A percentile compares a stretch with the other conserved stretches of the same genome.
Conservation (phyloP, 2,888 invertebrate species). For the Cenopis cana region DNA sequence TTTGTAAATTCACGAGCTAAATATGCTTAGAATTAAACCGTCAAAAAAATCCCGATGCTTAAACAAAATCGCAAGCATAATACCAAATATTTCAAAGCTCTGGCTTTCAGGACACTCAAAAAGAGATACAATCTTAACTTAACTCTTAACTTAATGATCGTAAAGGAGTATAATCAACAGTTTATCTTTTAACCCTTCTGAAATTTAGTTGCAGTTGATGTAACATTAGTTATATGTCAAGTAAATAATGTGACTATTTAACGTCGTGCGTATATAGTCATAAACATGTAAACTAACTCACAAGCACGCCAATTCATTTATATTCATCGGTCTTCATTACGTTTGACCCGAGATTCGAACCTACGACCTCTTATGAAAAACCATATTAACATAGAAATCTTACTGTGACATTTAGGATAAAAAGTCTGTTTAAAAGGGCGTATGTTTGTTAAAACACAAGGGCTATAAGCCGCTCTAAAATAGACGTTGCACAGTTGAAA, state of each 20-base stretch:
- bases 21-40: too few species aligned
- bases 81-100: too few species aligned
- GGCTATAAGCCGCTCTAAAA: background rate
- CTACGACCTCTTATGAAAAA: constrained; percentile 35
- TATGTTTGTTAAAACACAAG: background rate
- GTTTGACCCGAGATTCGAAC: constrained; percentile 20
- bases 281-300: constrained; percentile 26
- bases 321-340: constrained; percentile 33
- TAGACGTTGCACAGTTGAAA: background rate
- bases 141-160: background rate
- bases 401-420: constrained; percentile 31
- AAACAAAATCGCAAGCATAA: too few species aligned
- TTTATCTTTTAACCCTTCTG: background rate
- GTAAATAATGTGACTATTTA: background rate
- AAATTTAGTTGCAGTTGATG: background rate
- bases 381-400: constrained; percentile 37
- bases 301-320: constrained; percentile 32
- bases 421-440: background rate
- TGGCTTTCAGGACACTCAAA: too few species aligned
- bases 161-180: background rate
- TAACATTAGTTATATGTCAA: background rate
- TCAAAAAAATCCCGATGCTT: too few species aligned
- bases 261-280: constrained; percentile 27
- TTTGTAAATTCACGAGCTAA: too few species aligned
- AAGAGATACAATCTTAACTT: too few species aligned